Base-by-base conservation (phyloP, 2,113 vertebrate genomes). In the Phylloscopus trochiloides region DNA sequence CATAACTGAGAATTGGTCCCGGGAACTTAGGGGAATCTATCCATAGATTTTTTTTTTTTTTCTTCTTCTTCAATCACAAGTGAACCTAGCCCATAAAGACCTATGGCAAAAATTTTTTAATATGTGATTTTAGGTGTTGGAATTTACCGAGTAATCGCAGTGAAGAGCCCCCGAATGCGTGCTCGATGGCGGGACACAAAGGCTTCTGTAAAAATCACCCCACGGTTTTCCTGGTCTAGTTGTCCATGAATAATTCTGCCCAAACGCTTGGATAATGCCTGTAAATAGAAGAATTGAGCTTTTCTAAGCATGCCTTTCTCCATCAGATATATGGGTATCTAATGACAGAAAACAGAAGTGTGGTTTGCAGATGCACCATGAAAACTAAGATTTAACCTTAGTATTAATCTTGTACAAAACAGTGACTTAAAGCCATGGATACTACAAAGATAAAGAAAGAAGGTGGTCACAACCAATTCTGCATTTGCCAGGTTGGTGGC, bases 171-270 rank as follows among this genome's bases (percentile, higher is more conserved):
- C 63, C 98, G 98, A 77, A 99, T 98, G 17, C 98, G 98, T 34
- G 99, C 99, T 96, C 98, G 99, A 97, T 99, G 99, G 14, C 99
- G 98, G 75, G 98, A 97, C 36, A 99, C 98, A 87, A 99, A 99
- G 17, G 99, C 98, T 43, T 99, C 98, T 7, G 99, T 99, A 59
- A 99, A 99, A 96, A 99, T 99, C 63, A 99, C 98, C 21, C 99
- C 99, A 79, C 92, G 97, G 91, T 99, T 99, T 94, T 99, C 99
- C 96, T 99, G 98, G 97, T 99, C 99, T 89, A 99, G 98, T 12
- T 99, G 98, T 67, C 99, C 99, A 32, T 97, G 98, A 96, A 99
- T 99, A 59, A 99, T 98, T 94, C 94, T 99, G 51, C 99, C 99
- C 24, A 99, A 97, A 86, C 99, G 98, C 48, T 95, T 98, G 29